phyloP scores from a whole-genome alignment of 2,797 vertebrate species.

The Bryconaethiops microstoma region DNA sequence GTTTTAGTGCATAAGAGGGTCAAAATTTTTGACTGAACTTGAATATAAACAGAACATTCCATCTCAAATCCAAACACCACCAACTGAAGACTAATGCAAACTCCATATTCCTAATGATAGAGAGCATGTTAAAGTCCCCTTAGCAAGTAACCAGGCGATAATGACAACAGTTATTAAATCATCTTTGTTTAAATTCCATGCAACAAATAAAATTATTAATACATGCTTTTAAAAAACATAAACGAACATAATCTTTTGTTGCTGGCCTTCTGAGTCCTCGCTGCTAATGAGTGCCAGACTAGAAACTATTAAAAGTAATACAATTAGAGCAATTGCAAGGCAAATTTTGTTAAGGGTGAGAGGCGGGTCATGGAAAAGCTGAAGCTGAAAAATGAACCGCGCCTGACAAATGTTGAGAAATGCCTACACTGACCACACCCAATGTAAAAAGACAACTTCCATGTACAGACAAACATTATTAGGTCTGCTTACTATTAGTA shows the following conservation, averaged over 20 bases:
- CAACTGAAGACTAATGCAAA: neutral
- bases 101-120: neutral
- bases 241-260: no score
- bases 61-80: neutral
- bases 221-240: no score
- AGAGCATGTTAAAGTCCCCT: no score
- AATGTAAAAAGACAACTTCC: neutral
- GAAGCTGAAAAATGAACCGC: neutral
- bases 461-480: neutral
- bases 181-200: no score
- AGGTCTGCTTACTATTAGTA: conserved; percentile 78
- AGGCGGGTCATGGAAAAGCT: neutral
- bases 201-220: no score
- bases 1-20: neutral
- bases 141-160: no score
- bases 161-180: no score
- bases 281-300: no score
- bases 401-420: neutral
- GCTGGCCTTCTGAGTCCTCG: no score
- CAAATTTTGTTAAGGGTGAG: neutral
- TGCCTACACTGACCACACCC: neutral
- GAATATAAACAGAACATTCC: no score
- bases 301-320: no score
- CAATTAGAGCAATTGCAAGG: neutral
- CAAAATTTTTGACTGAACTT: neutral